Percentiles rank a stretch among this genome's conserved stretches.
phyloP scores from a whole-genome alignment of 2,113 vertebrate genomes.

The Tychaedon coryphoeus region DNA sequence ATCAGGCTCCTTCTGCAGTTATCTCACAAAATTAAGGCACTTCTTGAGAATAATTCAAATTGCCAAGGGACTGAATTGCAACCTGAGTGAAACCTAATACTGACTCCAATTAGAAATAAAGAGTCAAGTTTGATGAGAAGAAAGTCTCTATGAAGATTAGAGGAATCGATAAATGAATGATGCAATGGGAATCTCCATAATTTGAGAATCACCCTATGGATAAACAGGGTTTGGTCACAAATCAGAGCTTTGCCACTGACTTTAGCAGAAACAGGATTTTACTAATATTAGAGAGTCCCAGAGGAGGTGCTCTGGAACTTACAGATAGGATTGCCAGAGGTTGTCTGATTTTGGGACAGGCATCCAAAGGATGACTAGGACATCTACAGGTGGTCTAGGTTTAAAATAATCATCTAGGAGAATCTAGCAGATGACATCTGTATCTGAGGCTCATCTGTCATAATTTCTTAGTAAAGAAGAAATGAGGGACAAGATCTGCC shows the following conservation, averaged over 20 bases:
- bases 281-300: neutral
- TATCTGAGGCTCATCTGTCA: slow-evolving; percentile 15
- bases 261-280: neutral
- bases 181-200: neutral
- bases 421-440: neutral
- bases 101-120: neutral
- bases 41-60: neutral
- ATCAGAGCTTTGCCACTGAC: neutral
- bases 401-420: slow-evolving; percentile 9
- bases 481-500: slow-evolving; percentile 20
- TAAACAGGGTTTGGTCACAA: neutral
- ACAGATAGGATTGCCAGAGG: neutral
- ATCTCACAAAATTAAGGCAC: neutral
- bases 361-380: neutral
- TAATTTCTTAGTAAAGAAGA: slow-evolving; percentile 38
- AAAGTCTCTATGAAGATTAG: neutral
- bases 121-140: neutral
- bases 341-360: neutral
- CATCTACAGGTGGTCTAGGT: neutral
- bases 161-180: neutral
- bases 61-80: neutral
- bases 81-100: neutral
- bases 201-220: neutral
- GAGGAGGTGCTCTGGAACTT: neutral
- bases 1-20: neutral